Base-by-base conservation (phyloP, 2,888 invertebrate genomes). In the Acleris laterana region DNA sequence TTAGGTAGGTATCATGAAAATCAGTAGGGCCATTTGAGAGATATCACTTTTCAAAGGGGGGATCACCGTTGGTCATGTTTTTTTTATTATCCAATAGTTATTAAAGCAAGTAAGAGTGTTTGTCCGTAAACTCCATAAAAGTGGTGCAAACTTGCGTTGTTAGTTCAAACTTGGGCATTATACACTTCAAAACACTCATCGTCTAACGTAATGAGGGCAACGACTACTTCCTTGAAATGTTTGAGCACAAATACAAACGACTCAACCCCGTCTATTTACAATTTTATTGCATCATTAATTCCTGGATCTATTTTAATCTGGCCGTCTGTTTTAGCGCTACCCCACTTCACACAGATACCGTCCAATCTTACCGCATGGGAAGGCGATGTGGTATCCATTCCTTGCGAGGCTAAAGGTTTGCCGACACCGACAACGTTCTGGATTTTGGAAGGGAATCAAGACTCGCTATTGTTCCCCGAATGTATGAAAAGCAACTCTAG, bases 371-470 rank as follows among this genome's bases (percentile, higher is more conserved):
- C 97, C 87, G 96, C 97, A 74, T 96, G 96, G 80, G 94, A 97
- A 79, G 97, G 97, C 84, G 96, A 97, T 76, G 95, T 97, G 77
- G 98, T 97, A 58, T 96, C 96, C 72, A 97, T 99, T 83, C 97
- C 97, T 69, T 99, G 99, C 91, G 96, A 96, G 75, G 98, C 98
- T 38, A 95, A 95, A 79, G 99, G 99, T 69, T 96, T 98, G 84
- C 99, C 99, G 16, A 95, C 96, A 70, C 99, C 99, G 3, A 97
- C 98, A 16, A 96, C 98, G 28, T 99, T 98, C 88, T 99, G 99
- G 99, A 97, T 97, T 77, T 96, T 97, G 78, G 98, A 98, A 87
- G 98, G 98, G 68, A 96, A 96, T 51, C 96, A 96, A 84, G 95
- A 96, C 82, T 71, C 96, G 56, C 81, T 93, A 71, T 81, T 92